Evolutionary conservation across 2,888 invertebrate species (phyloP).

Genomic region (Sminthurinus aureus): DNA sequence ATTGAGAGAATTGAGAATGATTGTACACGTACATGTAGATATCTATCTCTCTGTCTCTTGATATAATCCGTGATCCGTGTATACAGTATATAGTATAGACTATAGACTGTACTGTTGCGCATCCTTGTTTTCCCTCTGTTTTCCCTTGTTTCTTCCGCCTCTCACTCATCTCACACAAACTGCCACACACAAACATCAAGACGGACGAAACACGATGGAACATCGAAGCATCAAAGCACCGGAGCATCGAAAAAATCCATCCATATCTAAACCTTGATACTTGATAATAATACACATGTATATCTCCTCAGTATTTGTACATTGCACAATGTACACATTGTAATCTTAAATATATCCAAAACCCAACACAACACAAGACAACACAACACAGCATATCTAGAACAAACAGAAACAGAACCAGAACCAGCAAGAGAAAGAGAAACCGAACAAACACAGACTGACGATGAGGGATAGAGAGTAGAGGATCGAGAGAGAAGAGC

Average conservation of each 20-base stretch:
- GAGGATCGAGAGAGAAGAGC: neutral
- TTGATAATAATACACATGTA: neutral
- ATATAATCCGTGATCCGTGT: too few relatives aligned
- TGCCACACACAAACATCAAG: slow-evolving; percentile 7
- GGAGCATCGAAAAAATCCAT: too few relatives aligned
- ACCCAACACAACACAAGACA: neutral
- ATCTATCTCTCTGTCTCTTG: too few relatives aligned
- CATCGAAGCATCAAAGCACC: too few relatives aligned
- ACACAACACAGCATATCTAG: neutral
- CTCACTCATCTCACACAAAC: slow-evolving; percentile 13
- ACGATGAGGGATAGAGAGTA: too few relatives aligned
- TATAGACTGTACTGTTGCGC: slow-evolving; percentile 24
- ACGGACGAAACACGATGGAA: neutral
- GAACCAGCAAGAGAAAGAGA: too few relatives aligned
- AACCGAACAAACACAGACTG: too few relatives aligned
- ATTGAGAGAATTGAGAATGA: neutral
- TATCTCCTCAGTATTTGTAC: neutral
- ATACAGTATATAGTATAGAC: too few relatives aligned
- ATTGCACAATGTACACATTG: neutral
- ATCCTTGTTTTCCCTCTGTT: slow-evolving; percentile 11
- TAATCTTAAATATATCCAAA: neutral
- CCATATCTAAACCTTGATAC: neutral
- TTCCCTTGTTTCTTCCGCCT: slow-evolving; percentile 10
- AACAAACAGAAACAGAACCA: neutral
- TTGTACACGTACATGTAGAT: too few relatives aligned